Evolutionary conservation across 2,797 vertebrate species (phyloP).

Genomic region (Pantherophis vulpinus): DNA sequence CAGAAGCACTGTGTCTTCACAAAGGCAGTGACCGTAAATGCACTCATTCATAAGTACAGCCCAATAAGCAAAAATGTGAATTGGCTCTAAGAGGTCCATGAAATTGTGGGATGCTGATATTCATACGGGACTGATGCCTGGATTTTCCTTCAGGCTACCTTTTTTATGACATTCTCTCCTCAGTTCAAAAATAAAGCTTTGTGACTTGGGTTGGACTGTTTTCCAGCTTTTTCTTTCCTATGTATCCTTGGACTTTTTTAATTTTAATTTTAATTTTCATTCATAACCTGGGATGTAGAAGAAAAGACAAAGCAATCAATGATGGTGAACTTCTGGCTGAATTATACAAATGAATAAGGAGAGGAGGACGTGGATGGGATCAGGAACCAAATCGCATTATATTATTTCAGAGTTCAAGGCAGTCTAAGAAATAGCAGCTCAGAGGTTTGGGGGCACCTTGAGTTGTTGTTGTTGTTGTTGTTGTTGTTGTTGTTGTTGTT

Average conservation of each 20-base stretch:
- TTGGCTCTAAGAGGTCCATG: neutral
- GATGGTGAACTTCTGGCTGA: neutral
- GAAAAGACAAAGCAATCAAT: no score
- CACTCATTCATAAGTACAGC: neutral
- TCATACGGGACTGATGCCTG: neutral
- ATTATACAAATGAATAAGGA: neutral
- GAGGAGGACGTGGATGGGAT: neutral
- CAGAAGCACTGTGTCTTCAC: neutral
- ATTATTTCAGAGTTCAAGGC: neutral
- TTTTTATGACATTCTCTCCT: neutral
- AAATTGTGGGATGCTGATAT: neutral
- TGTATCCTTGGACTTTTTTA: neutral
- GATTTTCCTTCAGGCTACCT: neutral
- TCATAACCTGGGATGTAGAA: neutral
- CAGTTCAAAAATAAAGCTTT: neutral
- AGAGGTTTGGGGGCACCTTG: neutral
- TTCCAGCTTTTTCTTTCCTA: neutral
- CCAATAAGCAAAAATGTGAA: neutral
- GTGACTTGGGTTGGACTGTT: neutral
- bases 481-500: no score
- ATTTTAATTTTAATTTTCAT: neutral
- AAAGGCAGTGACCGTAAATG: neutral
- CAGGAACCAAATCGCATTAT: neutral
- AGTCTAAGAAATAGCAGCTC: neutral
- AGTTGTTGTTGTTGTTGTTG: neutral